Evolutionary conservation across 2,888 invertebrate species (phyloP).

Genomic region (Catocala fraxini): DNA sequence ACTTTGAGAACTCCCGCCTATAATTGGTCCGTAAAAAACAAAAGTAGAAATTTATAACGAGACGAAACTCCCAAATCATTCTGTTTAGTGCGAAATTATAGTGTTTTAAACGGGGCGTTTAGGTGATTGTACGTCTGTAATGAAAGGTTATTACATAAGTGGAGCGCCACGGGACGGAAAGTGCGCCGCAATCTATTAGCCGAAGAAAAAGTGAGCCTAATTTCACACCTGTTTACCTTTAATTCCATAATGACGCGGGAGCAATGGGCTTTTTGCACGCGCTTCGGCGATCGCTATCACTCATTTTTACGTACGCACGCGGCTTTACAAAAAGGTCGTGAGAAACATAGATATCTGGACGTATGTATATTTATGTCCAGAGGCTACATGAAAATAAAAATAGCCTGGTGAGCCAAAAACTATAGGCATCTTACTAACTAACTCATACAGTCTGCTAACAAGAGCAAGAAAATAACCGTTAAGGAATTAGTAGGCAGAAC

Average conservation of each 20-base stretch:
- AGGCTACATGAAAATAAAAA: too few relatives aligned
- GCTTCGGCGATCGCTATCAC: constrained; percentile 53
- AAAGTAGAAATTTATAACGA: constrained; percentile 85
- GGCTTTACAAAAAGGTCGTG: constrained; percentile 7
- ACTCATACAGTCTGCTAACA: too few relatives aligned
- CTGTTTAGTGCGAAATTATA: constrained; percentile 86
- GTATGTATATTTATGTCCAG: too few relatives aligned
- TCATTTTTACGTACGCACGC: constrained; percentile 9
- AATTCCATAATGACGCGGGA: constrained; percentile 80
- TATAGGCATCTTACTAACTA: too few relatives aligned
- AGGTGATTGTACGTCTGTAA: constrained; percentile 79
- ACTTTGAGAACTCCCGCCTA: constrained; percentile 75
- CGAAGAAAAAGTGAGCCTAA: constrained; percentile 82
- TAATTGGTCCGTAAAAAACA: constrained; percentile 83
- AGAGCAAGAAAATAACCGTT: too few relatives aligned
- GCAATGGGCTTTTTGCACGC: constrained; percentile 76
- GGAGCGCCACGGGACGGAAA: constrained; percentile 72
- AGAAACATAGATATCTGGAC: constrained; percentile 1
- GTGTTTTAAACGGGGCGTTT: constrained; percentile 82
- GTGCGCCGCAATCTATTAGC: constrained; percentile 81
- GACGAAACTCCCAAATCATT: constrained; percentile 82
- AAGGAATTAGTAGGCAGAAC: too few relatives aligned
- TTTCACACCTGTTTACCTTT: constrained; percentile 86
- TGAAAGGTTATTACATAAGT: constrained; percentile 77
- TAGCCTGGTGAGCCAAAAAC: too few relatives aligned